phyloP scores from a whole-genome alignment of 2,888 invertebrate species.

The Anoncus sp. region DNA sequence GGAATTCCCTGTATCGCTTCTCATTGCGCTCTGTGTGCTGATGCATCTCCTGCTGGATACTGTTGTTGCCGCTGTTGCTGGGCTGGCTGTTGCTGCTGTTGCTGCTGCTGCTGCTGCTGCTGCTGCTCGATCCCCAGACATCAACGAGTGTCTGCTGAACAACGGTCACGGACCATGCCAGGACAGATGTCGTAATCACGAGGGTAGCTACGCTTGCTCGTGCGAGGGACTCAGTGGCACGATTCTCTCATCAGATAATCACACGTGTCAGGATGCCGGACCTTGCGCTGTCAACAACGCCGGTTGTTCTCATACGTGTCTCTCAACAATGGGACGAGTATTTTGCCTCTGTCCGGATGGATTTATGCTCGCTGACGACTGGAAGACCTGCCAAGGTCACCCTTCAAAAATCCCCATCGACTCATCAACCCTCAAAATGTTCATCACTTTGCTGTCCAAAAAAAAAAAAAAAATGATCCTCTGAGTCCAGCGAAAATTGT shows the following conservation, averaged over 20 bases:
- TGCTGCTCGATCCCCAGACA: conserved; percentile 80
- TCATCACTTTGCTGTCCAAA: neutral
- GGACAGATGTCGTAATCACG: conserved; percentile 86
- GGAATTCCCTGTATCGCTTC: conserved; percentile 52
- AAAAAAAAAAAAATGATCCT: conserved; percentile 14
- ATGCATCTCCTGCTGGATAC: conserved; percentile 41
- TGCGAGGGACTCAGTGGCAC: conserved; percentile 86
- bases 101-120: conserved; percentile 32
- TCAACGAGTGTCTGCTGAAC: conserved; percentile 87
- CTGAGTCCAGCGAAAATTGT: neutral
- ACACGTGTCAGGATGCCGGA: conserved; percentile 85
- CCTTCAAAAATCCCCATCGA: conserved; percentile 35
- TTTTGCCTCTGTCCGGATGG: conserved; percentile 82
- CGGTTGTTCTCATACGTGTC: conserved; percentile 87
- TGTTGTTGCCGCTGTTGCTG: conserved; percentile 41
- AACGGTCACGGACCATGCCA: conserved; percentile 88
- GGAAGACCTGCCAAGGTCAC: conserved; percentile 81
- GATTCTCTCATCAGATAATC: conserved; percentile 84
- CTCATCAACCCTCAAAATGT: conserved; percentile 42
- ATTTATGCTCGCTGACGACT: conserved; percentile 80
- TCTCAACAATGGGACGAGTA: conserved; percentile 85
- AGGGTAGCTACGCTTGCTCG: conserved; percentile 86
- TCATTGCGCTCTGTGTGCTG: conserved; percentile 59
- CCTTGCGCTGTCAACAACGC: conserved; percentile 85
- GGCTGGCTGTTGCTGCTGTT: conserved; percentile 23